A percentile compares a stretch with the other conserved stretches of the same genome.
phyloP scores from a whole-genome alignment of 2,797 vertebrate genomes.

The Sebastes steindachneri region DNA sequence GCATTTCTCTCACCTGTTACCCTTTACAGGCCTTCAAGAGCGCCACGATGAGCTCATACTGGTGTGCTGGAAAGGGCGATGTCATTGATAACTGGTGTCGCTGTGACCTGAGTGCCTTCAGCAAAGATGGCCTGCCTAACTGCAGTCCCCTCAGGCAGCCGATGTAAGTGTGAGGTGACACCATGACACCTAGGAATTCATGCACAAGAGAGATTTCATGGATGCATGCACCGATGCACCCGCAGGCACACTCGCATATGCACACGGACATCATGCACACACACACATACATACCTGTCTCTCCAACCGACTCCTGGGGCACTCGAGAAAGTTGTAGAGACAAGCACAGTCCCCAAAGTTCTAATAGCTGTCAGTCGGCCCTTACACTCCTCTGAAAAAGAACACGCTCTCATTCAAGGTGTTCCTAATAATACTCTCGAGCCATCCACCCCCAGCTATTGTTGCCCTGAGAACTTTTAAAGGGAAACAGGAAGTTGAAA shows the following conservation, averaged over 20 bases:
- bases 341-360: slow-evolving; percentile 61
- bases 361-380: slow-evolving; percentile 78
- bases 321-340: slow-evolving; percentile 61
- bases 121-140: slow-evolving; percentile 94
- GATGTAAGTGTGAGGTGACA: slow-evolving; percentile 87
- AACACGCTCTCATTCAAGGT: slow-evolving; percentile 71
- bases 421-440: slow-evolving; percentile 65
- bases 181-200: slow-evolving; percentile 65
- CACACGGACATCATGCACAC: slow-evolving; percentile 7
- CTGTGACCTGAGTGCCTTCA: slow-evolving; percentile 96
- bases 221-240: slow-evolving; percentile 60
- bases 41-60: slow-evolving; percentile 98
- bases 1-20: slow-evolving; percentile 82
- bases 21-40: slow-evolving; percentile 92
- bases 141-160: slow-evolving; percentile 95
- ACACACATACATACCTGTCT: slow-evolving; percentile 27
- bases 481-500: slow-evolving; percentile 50
- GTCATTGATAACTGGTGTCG: slow-evolving; percentile 99
- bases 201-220: slow-evolving; percentile 57
- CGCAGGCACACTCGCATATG: slow-evolving; percentile 18
- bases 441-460: slow-evolving; percentile 44
- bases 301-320: slow-evolving; percentile 20
- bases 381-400: slow-evolving; percentile 61
- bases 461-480: slow-evolving; percentile 53
- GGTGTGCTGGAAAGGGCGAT: slow-evolving; percentile 98